Percentiles rank a stretch among this genome's conserved stretches.
Evolutionary conservation across 2,888 invertebrate genomes (phyloP).

Genomic region (Euphydryas editha): DNA sequence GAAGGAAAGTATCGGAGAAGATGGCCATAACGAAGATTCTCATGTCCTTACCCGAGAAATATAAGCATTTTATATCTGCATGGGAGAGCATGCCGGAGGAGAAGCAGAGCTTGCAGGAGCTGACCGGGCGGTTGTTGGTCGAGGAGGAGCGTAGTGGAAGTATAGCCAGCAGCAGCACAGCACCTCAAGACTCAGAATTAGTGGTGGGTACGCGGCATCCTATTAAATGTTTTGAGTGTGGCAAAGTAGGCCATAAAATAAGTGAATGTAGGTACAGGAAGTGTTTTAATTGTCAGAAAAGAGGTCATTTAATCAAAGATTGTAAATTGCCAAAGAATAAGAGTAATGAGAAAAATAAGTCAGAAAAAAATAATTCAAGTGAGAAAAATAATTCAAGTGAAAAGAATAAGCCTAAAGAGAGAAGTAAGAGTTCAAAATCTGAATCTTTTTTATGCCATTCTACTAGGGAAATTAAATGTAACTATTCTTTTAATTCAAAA

Average conservation of each 20-base stretch:
- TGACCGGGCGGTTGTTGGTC: background rate
- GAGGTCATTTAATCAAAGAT: conserved; percentile 3
- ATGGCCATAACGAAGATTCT: conserved; percentile 11
- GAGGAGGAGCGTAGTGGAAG: background rate
- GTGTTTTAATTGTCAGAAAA: background rate
- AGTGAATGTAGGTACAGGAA: too few relatives aligned
- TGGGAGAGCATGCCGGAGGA: background rate
- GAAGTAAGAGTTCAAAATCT: too few relatives aligned
- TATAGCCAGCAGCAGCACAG: background rate
- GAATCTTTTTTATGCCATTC: background rate
- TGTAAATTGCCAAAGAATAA: too few relatives aligned
- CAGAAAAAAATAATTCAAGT: conserved; percentile 13
- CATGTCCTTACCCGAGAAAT: conserved; percentile 7
- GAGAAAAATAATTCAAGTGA: too few relatives aligned
- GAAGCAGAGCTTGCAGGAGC: background rate
- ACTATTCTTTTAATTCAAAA: background rate
- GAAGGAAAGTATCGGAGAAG: background rate
- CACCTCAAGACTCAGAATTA: background rate
- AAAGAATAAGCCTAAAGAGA: too few relatives aligned
- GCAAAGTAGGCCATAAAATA: too few relatives aligned
- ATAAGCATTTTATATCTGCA: background rate
- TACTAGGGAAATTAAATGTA: too few relatives aligned
- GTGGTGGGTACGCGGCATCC: background rate
- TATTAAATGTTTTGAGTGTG: conserved; percentile 2
- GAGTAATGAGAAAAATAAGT: conserved; percentile 5